Evolutionary conservation across 2,797 vertebrate species (phyloP).

Genomic region (Helicolenus hilgendorfi): DNA sequence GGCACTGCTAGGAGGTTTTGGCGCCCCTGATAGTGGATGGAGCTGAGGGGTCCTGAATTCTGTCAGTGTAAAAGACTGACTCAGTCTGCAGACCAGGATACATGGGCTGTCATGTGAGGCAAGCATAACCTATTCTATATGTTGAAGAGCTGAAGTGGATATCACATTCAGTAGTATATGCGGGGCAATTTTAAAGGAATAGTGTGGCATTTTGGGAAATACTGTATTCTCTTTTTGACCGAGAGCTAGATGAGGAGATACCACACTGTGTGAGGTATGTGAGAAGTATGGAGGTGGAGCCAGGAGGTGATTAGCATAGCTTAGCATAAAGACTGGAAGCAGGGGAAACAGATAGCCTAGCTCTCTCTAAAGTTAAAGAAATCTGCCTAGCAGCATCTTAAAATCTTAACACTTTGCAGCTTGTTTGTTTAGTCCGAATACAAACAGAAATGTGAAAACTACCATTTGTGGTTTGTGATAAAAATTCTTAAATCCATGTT

Average conservation of each 20-base stretch:
- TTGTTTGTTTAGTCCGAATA: not conserved
- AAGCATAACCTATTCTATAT: not conserved
- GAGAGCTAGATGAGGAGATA: not conserved
- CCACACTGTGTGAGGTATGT: fast-evolving
- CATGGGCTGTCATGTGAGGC: slow-evolving; percentile 9
- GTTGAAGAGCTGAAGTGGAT: not conserved
- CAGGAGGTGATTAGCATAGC: not conserved
- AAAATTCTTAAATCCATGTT: not conserved
- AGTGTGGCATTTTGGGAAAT: not conserved
- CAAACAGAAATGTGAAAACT: not conserved
- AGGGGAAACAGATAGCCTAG: not conserved
- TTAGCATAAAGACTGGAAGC: not conserved
- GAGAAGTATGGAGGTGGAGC: not conserved
- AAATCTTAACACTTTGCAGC: not conserved
- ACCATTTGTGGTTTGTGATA: not conserved
- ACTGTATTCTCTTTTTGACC: not conserved
- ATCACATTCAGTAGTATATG: not conserved
- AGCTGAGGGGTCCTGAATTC: slow-evolving; percentile 44
- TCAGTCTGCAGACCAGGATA: slow-evolving; percentile 42
- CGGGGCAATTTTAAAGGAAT: not conserved
- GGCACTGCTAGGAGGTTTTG: slow-evolving; percentile 22
- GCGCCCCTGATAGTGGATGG: slow-evolving; percentile 15
- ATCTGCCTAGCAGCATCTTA: not conserved
- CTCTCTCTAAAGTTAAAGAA: not conserved
- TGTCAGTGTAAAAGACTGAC: slow-evolving; percentile 30